A percentile compares a stretch with the other conserved stretches of the same genome.
Conservation (phyloP, 2,888 invertebrate species). For the Cephus pygmeus region DNA sequence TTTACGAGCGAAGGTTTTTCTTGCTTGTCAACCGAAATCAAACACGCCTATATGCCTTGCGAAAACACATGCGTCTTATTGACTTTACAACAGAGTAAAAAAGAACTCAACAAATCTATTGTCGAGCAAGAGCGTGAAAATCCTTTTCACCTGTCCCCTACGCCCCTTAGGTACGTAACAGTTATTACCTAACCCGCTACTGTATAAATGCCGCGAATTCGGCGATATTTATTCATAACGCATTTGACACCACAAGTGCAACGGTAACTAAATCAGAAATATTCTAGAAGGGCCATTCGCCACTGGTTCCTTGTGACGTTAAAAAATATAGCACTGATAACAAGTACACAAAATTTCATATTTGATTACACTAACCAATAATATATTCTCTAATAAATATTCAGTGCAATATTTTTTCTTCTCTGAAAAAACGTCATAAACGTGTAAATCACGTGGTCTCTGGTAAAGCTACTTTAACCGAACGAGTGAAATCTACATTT, state of each 20-base stretch:
- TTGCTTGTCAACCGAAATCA: not conserved
- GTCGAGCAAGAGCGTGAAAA: constrained; percentile 13
- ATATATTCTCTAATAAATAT: not conserved
- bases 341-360: not conserved
- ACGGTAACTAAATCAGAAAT: not conserved
- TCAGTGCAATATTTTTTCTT: not conserved
- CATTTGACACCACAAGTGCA: constrained; percentile 2
- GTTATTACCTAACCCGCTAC: constrained; percentile 12
- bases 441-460: not conserved
- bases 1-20: not conserved
- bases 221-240: constrained; percentile 16
- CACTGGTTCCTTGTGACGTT: not conserved
- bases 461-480: not conserved
- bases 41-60: not conserved
- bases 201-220: constrained; percentile 16
- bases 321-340: not conserved
- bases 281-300: not conserved
- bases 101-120: not conserved
- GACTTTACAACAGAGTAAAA: not conserved
- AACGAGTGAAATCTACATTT: not conserved
- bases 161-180: constrained; percentile 4
- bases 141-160: constrained; percentile 12
- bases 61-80: constrained; percentile 1
- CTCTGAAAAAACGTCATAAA: not conserved
- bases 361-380: not conserved